Base-by-base conservation (phyloP, 1,140 invertebrate species). In the Drosophila baimaii region DNA sequence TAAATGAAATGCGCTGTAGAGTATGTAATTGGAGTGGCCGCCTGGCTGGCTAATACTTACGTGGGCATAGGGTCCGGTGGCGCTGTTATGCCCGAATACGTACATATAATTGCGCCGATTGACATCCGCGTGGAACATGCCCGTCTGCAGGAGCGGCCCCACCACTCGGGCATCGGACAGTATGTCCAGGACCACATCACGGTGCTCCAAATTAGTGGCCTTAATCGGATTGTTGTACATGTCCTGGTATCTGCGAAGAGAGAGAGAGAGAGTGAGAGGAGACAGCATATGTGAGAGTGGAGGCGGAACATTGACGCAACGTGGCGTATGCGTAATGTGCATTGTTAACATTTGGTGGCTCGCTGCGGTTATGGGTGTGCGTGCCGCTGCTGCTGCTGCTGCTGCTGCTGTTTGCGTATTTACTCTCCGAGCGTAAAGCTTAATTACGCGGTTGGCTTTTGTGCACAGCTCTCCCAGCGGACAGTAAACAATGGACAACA, bases 101-200 rank as follows among this genome's bases (percentile, higher is more conserved):
- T 98, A 98, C 94, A 98, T 97, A 92, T 96, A 98, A 54, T 95
- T 95, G 75, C 95, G 94, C 1, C 94, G 93, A 92, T 96, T 96
- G n/a, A 95, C 93, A 69, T 94, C 93, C 9, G 95, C 94, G 90
- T 96, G 96, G 88, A 95, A 95, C 91, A 95, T 94, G n/a, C 95
- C 95, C 25, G 95, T 95, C 80, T 94, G 93, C 59, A 96, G 92
- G 39, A 96, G 92, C 1, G 96, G 96, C 2, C 96, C 95, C 6
- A 96, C 94, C 2, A 95, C 95, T 25, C 96, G 93, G 8, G 96
- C 97, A 92, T 99, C 98, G 41, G 97, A 97, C 31, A 99, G 93
- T 35, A 98, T 94, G 79, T 97, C 96, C 47, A 99, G 93, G 0
- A 98, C 94, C 35, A 96, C 94, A 90, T 99, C 96, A 25, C 98